A percentile compares a stretch with the other conserved stretches of the same genome.
These are phyloP conservation scores for human DNA, from an alignment of 2,113 vertebrate genomes.

Conservation along the genomic window DNA sequence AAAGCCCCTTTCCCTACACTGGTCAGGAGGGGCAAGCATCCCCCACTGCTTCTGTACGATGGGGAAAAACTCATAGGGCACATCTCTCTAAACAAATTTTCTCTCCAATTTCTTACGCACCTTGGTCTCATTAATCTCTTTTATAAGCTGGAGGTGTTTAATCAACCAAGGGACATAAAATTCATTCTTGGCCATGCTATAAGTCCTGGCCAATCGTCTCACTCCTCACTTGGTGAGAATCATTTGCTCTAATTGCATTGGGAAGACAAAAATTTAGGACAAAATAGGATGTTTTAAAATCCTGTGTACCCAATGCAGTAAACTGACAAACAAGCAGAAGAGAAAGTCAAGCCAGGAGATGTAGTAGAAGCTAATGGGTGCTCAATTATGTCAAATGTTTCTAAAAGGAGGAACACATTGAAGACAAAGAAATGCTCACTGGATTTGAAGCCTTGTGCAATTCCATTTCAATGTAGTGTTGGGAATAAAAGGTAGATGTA, in stretches of 20 bases:
- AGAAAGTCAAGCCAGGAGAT: not conserved
- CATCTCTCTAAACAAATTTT: slow-evolving; percentile 12
- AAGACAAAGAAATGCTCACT: not conserved
- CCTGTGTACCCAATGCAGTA: not conserved
- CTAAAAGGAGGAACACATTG: not conserved
- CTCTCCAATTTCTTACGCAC: not conserved
- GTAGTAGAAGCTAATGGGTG: not conserved
- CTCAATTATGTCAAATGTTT: not conserved
- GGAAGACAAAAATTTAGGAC: not conserved
- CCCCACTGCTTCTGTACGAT: not conserved
- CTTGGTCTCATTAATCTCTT: not conserved
- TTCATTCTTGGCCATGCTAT: not conserved
- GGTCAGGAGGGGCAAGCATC: not conserved
- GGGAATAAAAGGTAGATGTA: not conserved
- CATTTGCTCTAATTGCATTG: not conserved
- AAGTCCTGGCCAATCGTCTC: not conserved
- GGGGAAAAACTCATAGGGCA: not conserved
- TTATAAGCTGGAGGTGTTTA: not conserved
- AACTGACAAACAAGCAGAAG: not conserved
- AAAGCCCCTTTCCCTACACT: not conserved
- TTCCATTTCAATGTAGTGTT: not conserved
- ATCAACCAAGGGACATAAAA: not conserved
- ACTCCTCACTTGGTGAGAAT: not conserved
- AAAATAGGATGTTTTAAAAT: not conserved
- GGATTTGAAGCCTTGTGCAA: not conserved